phyloP scores from a whole-genome alignment of 2,113 vertebrate genomes.

The Gambusia affinis region DNA sequence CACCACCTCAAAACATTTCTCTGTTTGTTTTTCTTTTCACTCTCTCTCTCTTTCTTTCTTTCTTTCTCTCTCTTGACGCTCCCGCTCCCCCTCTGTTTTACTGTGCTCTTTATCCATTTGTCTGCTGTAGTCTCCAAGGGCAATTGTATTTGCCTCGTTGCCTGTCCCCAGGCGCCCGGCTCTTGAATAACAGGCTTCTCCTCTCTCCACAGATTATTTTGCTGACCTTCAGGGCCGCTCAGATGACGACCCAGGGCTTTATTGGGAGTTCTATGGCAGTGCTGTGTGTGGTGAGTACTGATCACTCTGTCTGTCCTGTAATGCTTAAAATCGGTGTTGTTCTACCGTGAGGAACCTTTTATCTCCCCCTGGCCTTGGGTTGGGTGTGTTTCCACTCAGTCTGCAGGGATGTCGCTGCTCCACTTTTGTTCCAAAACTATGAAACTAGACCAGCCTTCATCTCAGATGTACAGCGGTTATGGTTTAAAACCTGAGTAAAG shows the following conservation, averaged over 20 bases:
- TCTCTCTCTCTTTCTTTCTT: conserved; percentile 65
- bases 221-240: conserved; percentile 91
- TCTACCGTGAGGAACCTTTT: background rate
- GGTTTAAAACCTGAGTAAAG: background rate
- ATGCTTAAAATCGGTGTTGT: background rate
- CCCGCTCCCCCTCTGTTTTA: conserved; percentile 31
- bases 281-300: conserved; percentile 89
- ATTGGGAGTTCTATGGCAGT: conserved; percentile 96
- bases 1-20: conserved; percentile 1
- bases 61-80: conserved; percentile 48
- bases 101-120: conserved; percentile 64
- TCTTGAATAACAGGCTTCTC: conserved; percentile 69
- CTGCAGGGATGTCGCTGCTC: too few relatives aligned
- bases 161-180: conserved; percentile 46
- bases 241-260: conserved; percentile 85
- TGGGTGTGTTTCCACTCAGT: background rate
- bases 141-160: conserved; percentile 64
- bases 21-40: background rate
- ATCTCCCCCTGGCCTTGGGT: background rate
- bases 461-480: background rate
- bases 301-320: conserved; percentile 19
- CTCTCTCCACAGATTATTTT: conserved; percentile 89
- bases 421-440: background rate
- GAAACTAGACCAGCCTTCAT: background rate
- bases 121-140: conserved; percentile 67